Evolutionary conservation across 2,113 vertebrate genomes (phyloP), one percentile per base, ranked within the genome.

Genomic region (Neodon shergylaensis): DNA sequence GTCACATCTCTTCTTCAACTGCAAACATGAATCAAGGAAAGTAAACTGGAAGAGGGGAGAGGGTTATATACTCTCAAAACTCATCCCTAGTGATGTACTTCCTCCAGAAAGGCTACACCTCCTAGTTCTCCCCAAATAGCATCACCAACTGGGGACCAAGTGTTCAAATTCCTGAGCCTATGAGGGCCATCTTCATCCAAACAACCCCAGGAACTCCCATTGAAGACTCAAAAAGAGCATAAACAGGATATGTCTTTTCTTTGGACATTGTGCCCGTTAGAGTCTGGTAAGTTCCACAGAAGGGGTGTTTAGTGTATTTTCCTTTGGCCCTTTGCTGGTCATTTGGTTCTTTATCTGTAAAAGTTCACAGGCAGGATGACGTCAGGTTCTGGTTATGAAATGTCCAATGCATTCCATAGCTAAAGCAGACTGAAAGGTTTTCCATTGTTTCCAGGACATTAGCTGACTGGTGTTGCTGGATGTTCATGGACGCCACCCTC

Each of bases 271-370:
- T 96, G 47, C 95, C 94, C 44, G 78, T 85, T 85, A 96, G 42
- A 77, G 77, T 97, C 94, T 96, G 96, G 86, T 95, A 97, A 94
- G 82, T 73, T 82, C 94, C 52, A 92, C 49, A 70, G 52, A 91
- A 88, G 26, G 26, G 24, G 36, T 79, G 92, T 94, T 87, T 97
- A 79, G 93, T 85, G 12, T 26, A 88, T 44, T 90, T 90, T 97
- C 21, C 24, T 54, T 70, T 81, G 54, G 82, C 84, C 97, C 85
- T 95, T 88, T 94, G 88, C 58, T 76, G 90, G 79, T 77, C 36
- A 0, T 96, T 98, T 90, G 44, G 66, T 97, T 86, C 86, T 97
- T 98, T 79, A 90, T 84, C 79, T 96, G 86, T 92, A 31, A 58
- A 19, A 83, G 76, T 90, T 93, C 95, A 79, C 26, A 28, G 90